Evolutionary conservation across 2,888 invertebrate species (phyloP).

Genomic region (Caenorhabditis virilis): DNA sequence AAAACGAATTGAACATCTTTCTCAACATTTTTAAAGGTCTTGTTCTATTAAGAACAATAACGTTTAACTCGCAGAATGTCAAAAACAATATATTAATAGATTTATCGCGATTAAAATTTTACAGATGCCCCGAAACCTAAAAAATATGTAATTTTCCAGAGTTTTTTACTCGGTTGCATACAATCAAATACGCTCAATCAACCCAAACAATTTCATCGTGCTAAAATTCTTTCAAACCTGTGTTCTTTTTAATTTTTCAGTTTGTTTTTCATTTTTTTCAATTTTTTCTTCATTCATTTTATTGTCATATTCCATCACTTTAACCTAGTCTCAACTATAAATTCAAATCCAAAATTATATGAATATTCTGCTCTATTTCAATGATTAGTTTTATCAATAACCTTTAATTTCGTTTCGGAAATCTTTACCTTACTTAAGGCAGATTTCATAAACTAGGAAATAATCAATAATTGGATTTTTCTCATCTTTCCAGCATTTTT

Average conservation of each 20-base stretch:
- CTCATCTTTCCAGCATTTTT: not conserved
- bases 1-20: too few relatives aligned
- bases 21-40: too few relatives aligned
- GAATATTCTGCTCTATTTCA: not conserved
- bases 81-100: too few relatives aligned
- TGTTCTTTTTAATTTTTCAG: not conserved
- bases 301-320: too few relatives aligned
- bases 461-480: constrained; percentile 1
- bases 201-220: not conserved
- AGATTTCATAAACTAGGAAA: not conserved
- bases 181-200: constrained; percentile 3
- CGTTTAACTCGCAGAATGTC: too few relatives aligned
- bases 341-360: too few relatives aligned
- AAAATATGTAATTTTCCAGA: not conserved
- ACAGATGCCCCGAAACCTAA: not conserved
- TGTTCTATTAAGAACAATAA: too few relatives aligned
- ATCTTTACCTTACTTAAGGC: not conserved
- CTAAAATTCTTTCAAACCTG: not conserved
- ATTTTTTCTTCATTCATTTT: not conserved
- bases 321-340: too few relatives aligned
- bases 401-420: not conserved
- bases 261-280: constrained; percentile 9
- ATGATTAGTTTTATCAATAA: not conserved
- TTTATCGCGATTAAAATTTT: not conserved
- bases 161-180: constrained; percentile 7